Percentiles rank a stretch among this genome's conserved stretches.
phyloP scores from a whole-genome alignment of 2,113 vertebrate genomes.

The Vanacampus margaritifer region DNA sequence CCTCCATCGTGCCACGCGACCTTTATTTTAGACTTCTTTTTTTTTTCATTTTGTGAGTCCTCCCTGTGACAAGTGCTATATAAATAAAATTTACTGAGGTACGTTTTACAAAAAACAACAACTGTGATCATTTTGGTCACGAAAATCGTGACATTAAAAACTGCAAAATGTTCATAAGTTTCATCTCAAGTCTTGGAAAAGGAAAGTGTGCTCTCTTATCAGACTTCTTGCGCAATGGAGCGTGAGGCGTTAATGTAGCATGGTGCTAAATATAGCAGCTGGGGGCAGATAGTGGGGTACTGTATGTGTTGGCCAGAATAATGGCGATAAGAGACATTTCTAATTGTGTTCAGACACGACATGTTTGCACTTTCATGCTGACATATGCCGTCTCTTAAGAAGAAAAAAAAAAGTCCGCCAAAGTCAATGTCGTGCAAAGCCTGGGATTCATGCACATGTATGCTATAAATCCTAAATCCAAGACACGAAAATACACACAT shows the following conservation, averaged over 20 bases:
- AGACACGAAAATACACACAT: conserved; percentile 13
- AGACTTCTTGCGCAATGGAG: conserved; percentile 47
- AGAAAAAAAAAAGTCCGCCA: neutral
- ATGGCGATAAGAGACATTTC: conserved; percentile 42
- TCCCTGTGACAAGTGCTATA: too few species aligned
- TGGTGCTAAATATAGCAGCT: conserved; percentile 60
- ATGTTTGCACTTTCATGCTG: conserved; percentile 14
- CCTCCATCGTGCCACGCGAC: too few species aligned
- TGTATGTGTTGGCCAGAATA: conserved; percentile 16
- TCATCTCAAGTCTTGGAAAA: neutral
- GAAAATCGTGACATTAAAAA: neutral
- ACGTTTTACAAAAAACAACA: neutral
- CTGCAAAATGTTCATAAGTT: neutral
- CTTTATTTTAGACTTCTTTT: too few species aligned
- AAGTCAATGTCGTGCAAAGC: neutral
- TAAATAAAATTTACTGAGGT: too few species aligned
- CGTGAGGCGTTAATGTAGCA: conserved; percentile 62
- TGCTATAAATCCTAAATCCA: conserved; percentile 29
- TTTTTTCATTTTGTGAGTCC: too few species aligned
- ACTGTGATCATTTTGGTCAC: neutral
- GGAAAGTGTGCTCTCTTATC: conserved; percentile 39
- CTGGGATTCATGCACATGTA: neutral
- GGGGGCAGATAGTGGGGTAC: conserved; percentile 33
- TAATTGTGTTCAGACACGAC: conserved; percentile 40
- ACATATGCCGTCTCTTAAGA: conserved; percentile 13